Evolutionary conservation across 2,113 vertebrate genomes (phyloP).

Genomic region (Heterochromis multidens): DNA sequence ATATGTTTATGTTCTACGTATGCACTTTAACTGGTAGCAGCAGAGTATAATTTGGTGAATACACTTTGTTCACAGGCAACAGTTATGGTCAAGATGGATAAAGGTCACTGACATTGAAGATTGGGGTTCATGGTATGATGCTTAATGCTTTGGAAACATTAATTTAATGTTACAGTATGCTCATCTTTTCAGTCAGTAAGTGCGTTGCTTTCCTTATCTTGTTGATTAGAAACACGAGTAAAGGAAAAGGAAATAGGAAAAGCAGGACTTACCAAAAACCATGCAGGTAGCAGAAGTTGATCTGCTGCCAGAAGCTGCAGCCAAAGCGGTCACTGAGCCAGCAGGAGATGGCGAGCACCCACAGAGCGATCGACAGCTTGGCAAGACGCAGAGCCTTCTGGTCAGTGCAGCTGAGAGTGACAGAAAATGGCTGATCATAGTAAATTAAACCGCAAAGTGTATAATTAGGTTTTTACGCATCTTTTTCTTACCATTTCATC

Average conservation of each 20-base stretch:
- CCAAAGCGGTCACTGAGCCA: conserved; percentile 89
- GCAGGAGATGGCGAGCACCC: conserved; percentile 84
- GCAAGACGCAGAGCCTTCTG: conserved; percentile 74
- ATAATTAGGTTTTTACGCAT: fast-evolving
- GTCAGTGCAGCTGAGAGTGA: conserved; percentile 76
- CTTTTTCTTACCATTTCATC: conserved; percentile 79
- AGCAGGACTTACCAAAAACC: conserved; percentile 85
- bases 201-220: fast-evolving
- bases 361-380: conserved; percentile 73
- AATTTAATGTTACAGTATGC: not conserved
- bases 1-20: not conserved
- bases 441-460: not conserved
- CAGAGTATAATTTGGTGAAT: not conserved
- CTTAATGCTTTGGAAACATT: not conserved
- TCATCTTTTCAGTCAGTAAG: not conserved
- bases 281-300: conserved; percentile 91
- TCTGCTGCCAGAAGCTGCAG: conserved; percentile 85
- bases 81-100: not conserved
- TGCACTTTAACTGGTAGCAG: no score
- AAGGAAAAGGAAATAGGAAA: not conserved
- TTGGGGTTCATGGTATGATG: not conserved
- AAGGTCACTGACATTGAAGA: not conserved
- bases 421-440: not conserved
- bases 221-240: not conserved
- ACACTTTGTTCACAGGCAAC: fast-evolving